These are phyloP conservation scores for Trissonchulus sp. DNA, from an alignment of 2,888 invertebrate genomes.

Conservation along the genomic window DNA sequence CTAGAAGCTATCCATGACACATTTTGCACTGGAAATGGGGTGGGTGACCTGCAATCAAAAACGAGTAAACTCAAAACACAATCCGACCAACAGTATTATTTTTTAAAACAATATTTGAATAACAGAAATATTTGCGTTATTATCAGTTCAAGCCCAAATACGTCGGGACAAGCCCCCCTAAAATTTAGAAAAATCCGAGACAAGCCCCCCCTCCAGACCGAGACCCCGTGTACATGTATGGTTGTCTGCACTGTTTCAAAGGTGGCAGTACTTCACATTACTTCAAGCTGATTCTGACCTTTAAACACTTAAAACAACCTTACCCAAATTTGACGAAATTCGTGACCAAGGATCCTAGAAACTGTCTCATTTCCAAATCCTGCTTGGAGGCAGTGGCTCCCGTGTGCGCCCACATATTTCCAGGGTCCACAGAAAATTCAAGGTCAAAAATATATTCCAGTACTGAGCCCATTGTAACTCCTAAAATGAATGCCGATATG, in stretches of 20 bases:
- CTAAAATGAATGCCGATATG: no score
- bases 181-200: no score
- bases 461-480: not conserved
- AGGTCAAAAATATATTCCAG: not conserved
- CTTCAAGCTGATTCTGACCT: no score
- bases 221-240: no score
- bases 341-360: not conserved
- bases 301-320: no score
- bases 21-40: not conserved
- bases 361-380: conserved; percentile 11
- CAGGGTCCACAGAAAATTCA: not conserved
- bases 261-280: not conserved
- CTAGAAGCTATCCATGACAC: not conserved
- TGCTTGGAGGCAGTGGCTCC: not conserved
- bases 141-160: no score
- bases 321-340: conserved; percentile 26
- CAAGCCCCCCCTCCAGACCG: no score
- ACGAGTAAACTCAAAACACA: not conserved
- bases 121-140: no score
- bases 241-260: no score
- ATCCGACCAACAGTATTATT: no score
- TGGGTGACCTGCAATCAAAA: not conserved
- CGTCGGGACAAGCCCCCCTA: no score
- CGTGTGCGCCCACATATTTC: not conserved
- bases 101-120: no score